These are phyloP conservation scores for Pseudomugil gertrudae DNA, from an alignment of 2,797 vertebrate species.

Conservation along the genomic window DNA sequence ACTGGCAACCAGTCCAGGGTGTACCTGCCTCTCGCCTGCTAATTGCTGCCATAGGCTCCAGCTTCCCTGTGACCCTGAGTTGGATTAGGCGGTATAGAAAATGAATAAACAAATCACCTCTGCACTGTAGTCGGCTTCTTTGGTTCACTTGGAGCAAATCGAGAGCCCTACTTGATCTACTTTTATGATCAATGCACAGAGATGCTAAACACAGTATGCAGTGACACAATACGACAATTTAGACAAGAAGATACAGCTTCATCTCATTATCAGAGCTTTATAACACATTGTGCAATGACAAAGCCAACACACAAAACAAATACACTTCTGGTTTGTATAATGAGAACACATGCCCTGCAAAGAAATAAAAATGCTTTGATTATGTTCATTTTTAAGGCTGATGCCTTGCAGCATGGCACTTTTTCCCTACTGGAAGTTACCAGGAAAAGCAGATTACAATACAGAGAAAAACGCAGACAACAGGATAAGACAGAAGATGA, in stretches of 20 bases:
- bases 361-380: not conserved
- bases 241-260: no score
- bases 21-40: no score
- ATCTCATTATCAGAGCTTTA: not conserved
- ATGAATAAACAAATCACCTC: no score
- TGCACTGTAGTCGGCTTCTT: not conserved
- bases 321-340: not conserved
- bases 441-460: constrained; percentile 52
- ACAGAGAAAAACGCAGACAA: constrained; percentile 33
- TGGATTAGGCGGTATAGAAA: no score
- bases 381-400: constrained; percentile 24
- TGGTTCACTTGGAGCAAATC: no score
- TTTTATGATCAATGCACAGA: no score
- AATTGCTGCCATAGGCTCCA: no score
- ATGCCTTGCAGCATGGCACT: not conserved
- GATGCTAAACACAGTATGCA: no score
- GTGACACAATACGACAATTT: no score
- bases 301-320: not conserved
- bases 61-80: no score
- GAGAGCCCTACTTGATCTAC: no score
- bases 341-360: not conserved
- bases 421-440: constrained; percentile 25
- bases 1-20: no score
- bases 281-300: not conserved
- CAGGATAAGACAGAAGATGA: constrained; percentile 57